Conservation (phyloP, 2,797 vertebrate species). For the Ctenosaura bakeri region DNA sequence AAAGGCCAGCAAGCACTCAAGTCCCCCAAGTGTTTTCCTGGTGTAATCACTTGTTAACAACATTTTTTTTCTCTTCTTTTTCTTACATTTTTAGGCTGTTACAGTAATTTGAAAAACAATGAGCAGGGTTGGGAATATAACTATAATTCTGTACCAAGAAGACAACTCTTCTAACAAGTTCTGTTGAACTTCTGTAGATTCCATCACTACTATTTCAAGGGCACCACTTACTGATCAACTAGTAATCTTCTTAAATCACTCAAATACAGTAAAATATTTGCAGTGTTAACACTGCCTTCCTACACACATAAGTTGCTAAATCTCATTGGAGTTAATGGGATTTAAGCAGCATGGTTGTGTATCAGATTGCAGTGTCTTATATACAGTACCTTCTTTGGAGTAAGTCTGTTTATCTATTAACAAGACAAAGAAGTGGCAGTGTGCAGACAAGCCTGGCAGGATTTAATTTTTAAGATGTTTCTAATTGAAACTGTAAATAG, state of each 20-base stretch:
- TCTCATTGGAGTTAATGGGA: constrained; percentile 3
- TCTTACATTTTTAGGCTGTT: constrained; percentile 90
- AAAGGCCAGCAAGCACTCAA: constrained; percentile 94
- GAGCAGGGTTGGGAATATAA: constrained; percentile 83
- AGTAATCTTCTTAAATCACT: constrained; percentile 70
- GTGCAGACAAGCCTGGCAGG: constrained; percentile 63
- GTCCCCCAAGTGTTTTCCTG: constrained; percentile 92
- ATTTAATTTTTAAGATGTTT: constrained; percentile 67
- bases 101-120: constrained; percentile 85
- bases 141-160: constrained; percentile 81
- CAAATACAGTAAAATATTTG: constrained; percentile 67
- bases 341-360: not conserved
- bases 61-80: constrained; percentile 82
- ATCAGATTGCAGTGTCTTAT: constrained; percentile 38
- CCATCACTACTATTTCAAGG: constrained; percentile 79
- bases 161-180: constrained; percentile 81
- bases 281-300: constrained; percentile 11
- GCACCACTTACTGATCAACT: constrained; percentile 78
- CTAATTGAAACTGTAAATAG: constrained; percentile 54
- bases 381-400: constrained; percentile 45
- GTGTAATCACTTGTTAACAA: constrained; percentile 93
- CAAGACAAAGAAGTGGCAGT: constrained; percentile 50
- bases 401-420: constrained; percentile 57
- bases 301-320: constrained; percentile 4
- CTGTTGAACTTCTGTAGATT: constrained; percentile 82